phyloP scores from a whole-genome alignment of 2,113 vertebrate species.

The Proterorhinus semilunaris region DNA sequence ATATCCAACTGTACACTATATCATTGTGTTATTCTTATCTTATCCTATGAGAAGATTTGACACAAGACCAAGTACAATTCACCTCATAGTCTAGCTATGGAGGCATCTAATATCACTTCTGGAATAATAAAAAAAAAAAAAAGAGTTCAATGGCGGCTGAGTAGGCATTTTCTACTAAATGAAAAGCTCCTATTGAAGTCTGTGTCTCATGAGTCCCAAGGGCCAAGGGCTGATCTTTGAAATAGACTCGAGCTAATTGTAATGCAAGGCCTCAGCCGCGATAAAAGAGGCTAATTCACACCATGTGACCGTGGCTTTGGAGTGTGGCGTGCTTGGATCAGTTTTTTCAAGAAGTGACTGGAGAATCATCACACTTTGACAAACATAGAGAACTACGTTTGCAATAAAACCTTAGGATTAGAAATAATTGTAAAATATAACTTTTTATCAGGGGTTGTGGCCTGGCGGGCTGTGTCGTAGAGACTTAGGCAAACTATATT shows the following conservation, averaged over 20 bases:
- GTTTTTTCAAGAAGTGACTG: conserved; percentile 28
- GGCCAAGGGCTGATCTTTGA: conserved; percentile 42
- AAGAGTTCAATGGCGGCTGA: conserved; percentile 18
- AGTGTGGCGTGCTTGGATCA: conserved; percentile 30
- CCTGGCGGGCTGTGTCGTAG: too few species aligned
- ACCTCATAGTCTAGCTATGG: not conserved
- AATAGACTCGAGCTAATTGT: conserved; percentile 59
- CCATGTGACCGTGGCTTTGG: conserved; percentile 53
- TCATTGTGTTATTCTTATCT: not conserved
- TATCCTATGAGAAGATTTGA: not conserved
- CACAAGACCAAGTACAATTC: not conserved
- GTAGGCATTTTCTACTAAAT: conserved; percentile 38
- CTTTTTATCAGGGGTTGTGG: too few species aligned
- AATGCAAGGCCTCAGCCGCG: conserved; percentile 46
- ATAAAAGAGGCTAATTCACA: conserved; percentile 49
- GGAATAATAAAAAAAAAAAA: conserved; percentile 5
- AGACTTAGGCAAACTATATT: too few species aligned
- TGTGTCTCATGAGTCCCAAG: conserved; percentile 40
- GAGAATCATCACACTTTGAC: not conserved
- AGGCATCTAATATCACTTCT: not conserved
- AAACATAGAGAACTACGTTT: not conserved
- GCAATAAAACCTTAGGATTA: not conserved
- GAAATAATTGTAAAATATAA: not conserved
- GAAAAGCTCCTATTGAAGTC: conserved; percentile 55
- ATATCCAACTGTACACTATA: conserved; percentile 12